A percentile compares a stretch with the other conserved stretches of the same genome.
Evolutionary conservation across 2,888 invertebrate genomes (phyloP).

Genomic region (Mantis religiosa): DNA sequence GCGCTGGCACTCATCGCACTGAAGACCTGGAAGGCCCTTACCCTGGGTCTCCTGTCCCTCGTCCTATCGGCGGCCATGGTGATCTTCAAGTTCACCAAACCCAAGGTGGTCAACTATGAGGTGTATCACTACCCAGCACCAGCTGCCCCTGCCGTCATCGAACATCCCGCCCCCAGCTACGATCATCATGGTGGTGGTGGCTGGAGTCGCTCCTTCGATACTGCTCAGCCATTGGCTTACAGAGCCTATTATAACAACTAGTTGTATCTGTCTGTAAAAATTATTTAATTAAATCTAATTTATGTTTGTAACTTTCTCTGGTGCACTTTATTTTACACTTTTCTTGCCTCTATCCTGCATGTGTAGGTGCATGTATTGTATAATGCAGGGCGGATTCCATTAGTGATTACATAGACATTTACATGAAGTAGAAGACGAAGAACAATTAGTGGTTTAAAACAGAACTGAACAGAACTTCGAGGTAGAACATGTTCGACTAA

Average conservation of each 20-base stretch:
- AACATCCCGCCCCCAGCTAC: conserved; percentile 27
- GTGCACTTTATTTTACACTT: not conserved
- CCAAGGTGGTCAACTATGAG: conserved; percentile 75
- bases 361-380: too few relatives aligned
- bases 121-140: conserved; percentile 72
- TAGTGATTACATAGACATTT: too few relatives aligned
- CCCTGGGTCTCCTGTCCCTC: conserved; percentile 76
- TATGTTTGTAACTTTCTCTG: not conserved
- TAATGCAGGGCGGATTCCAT: too few relatives aligned
- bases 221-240: conserved; percentile 57
- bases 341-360: too few relatives aligned
- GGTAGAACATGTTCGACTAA: too few relatives aligned
- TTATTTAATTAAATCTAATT: not conserved
- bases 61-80: conserved; percentile 81
- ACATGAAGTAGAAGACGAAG: too few relatives aligned
- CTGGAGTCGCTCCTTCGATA: conserved; percentile 58
- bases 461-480: too few relatives aligned
- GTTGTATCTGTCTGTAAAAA: not conserved
- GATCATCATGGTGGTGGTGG: conserved; percentile 52
- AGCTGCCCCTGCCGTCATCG: conserved; percentile 31
- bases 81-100: conserved; percentile 82
- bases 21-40: conserved; percentile 86
- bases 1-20: conserved; percentile 78
- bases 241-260: conserved; percentile 42
- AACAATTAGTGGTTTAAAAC: too few relatives aligned